These are phyloP conservation scores for Danaus plexippus DNA, from an alignment of 1,140 invertebrate genomes.

Conservation along the genomic window DNA sequence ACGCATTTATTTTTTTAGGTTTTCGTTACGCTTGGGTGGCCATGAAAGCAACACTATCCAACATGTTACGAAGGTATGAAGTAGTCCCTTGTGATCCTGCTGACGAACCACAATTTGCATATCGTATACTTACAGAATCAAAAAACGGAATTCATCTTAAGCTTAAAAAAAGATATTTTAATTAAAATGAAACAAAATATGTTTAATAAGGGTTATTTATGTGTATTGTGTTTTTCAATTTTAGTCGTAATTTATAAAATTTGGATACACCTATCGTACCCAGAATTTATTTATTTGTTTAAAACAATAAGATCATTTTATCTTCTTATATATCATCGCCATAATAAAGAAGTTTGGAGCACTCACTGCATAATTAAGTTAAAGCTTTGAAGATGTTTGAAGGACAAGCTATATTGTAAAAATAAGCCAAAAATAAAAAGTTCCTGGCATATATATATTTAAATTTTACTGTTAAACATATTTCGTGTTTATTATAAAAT, in stretches of 20 bases:
- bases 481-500: no score
- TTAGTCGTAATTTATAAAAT: not conserved
- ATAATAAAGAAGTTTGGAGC: no score
- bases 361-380: no score
- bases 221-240: not conserved
- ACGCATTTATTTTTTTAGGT: slow-evolving; percentile 24
- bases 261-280: no score
- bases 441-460: no score
- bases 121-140: slow-evolving; percentile 34
- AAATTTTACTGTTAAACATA: no score
- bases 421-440: no score
- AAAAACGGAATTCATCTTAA: slow-evolving; percentile 30
- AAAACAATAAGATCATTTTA: no score
- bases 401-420: no score
- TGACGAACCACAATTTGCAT: slow-evolving; percentile 32
- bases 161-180: slow-evolving; percentile 21
- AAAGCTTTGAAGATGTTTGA: no score
- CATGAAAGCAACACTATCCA: slow-evolving; percentile 36
- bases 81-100: slow-evolving; percentile 24
- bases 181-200: not conserved
- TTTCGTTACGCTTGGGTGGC: slow-evolving; percentile 34
- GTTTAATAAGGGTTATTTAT: not conserved
- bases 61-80: slow-evolving; percentile 34
- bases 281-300: no score
- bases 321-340: no score